These are phyloP conservation scores for Saccostrea glomerata DNA, from an alignment of 1,140 invertebrate species.

Conservation along the genomic window DNA sequence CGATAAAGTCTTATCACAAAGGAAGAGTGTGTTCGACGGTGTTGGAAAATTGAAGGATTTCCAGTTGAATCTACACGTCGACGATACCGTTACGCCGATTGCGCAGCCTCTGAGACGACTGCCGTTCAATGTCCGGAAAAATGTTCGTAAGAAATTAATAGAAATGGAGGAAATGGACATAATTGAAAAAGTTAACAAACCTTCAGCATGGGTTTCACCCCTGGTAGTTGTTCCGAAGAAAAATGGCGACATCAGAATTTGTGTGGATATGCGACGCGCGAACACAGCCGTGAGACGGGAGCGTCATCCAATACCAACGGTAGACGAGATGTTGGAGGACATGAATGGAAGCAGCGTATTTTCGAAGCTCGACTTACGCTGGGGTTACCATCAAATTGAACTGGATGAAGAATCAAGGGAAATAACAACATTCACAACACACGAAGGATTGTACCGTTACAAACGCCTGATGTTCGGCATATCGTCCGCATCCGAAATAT, in stretches of 20 bases:
- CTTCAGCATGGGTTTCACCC: slow-evolving; percentile 48
- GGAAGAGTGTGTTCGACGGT: not conserved
- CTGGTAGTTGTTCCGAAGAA: slow-evolving; percentile 52
- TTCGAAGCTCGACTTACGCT: not conserved
- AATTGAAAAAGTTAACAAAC: slow-evolving; percentile 57
- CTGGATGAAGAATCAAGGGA: not conserved
- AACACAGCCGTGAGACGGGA: slow-evolving; percentile 62
- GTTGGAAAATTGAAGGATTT: slow-evolving; percentile 63
- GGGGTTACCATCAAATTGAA: slow-evolving; percentile 17
- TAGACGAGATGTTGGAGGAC: slow-evolving; percentile 62
- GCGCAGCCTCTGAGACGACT: slow-evolving; percentile 56
- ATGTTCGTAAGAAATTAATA: slow-evolving; percentile 58
- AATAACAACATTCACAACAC: slow-evolving; percentile 59
- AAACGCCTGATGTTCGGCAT: slow-evolving; percentile 61
- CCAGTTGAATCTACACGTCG: slow-evolving; percentile 59
- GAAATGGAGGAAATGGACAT: slow-evolving; percentile 62
- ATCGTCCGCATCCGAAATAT: slow-evolving; percentile 51
- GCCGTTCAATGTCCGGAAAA: slow-evolving; percentile 53
- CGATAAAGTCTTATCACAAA: not conserved
- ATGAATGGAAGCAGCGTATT: slow-evolving; percentile 51
- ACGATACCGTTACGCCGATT: slow-evolving; percentile 59
- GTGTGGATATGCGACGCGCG: slow-evolving; percentile 68
- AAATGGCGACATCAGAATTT: slow-evolving; percentile 59
- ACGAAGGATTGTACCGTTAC: slow-evolving; percentile 56
- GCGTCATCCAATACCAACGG: slow-evolving; percentile 58